These are phyloP conservation scores for Callipepla squamata DNA, from an alignment of 2,113 vertebrate genomes.

Conservation along the genomic window DNA sequence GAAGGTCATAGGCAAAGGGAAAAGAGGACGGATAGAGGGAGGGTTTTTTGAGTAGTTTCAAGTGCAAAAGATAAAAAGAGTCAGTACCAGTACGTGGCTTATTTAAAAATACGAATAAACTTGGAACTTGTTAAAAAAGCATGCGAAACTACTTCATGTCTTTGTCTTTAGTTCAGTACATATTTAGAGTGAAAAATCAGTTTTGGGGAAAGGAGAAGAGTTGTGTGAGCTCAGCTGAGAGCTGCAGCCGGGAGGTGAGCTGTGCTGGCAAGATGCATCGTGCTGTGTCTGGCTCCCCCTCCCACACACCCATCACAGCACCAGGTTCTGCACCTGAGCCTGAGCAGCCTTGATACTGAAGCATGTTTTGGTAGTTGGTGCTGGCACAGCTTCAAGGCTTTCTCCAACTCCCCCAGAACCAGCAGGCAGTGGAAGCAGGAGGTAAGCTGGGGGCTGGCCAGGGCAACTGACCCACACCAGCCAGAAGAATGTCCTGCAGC, in stretches of 20 bases:
- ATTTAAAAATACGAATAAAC: background rate
- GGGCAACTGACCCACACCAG: background rate
- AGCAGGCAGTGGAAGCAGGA: background rate
- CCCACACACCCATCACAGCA: background rate
- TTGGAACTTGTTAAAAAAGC: background rate
- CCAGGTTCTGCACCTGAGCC: background rate
- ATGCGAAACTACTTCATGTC: background rate
- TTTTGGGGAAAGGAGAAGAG: background rate
- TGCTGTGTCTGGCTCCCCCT: background rate
- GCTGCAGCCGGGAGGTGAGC: background rate
- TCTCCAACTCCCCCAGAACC: background rate
- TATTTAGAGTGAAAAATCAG: background rate
- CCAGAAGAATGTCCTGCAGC: background rate
- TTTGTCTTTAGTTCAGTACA: background rate
- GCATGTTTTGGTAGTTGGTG: background rate
- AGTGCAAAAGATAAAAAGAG: background rate
- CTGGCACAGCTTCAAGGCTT: background rate
- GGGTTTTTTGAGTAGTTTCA: background rate
- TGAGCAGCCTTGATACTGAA: background rate
- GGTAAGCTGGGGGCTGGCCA: background rate
- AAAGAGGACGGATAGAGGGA: background rate
- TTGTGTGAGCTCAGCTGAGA: background rate
- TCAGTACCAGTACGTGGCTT: background rate
- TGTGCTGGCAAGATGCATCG: background rate
- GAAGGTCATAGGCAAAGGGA: background rate